Evolutionary conservation across 2,797 vertebrate genomes (phyloP).

Genomic region (Todus mexicanus): DNA sequence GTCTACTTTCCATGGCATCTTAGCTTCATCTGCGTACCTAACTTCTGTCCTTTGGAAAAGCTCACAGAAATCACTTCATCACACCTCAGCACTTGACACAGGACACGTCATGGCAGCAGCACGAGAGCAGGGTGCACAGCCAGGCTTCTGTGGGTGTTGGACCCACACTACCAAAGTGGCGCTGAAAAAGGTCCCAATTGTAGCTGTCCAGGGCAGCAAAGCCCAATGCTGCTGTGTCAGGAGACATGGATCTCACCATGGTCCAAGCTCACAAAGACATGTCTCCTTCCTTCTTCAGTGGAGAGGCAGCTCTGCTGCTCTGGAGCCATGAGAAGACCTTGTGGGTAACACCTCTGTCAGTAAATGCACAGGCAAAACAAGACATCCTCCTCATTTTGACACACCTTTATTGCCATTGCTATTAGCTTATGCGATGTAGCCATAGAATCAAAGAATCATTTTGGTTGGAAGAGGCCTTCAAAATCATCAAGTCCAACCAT

Average conservation of each 20-base stretch:
- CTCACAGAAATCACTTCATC: rapidly evolving
- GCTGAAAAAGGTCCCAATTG: rapidly evolving
- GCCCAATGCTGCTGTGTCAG: rapidly evolving
- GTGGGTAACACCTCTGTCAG: neutral
- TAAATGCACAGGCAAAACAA: neutral
- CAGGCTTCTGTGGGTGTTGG: rapidly evolving
- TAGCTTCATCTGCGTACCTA: neutral
- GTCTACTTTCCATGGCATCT: neutral
- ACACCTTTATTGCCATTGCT: neutral
- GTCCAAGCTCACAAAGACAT: neutral
- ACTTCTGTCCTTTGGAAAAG: neutral
- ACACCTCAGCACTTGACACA: rapidly evolving
- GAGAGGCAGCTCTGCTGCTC: neutral
- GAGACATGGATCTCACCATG: rapidly evolving
- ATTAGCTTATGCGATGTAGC: neutral
- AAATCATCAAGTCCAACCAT: too few species aligned
- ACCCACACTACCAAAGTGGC: too few species aligned
- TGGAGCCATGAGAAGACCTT: neutral
- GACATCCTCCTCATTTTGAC: neutral
- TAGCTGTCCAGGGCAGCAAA: rapidly evolving
- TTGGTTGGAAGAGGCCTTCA: too few species aligned
- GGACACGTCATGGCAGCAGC: rapidly evolving
- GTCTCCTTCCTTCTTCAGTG: rapidly evolving
- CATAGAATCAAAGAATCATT: too few species aligned
- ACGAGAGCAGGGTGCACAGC: rapidly evolving